Conservation (phyloP, 2,113 vertebrate genomes). For the Datnioides undecimradiatus region DNA sequence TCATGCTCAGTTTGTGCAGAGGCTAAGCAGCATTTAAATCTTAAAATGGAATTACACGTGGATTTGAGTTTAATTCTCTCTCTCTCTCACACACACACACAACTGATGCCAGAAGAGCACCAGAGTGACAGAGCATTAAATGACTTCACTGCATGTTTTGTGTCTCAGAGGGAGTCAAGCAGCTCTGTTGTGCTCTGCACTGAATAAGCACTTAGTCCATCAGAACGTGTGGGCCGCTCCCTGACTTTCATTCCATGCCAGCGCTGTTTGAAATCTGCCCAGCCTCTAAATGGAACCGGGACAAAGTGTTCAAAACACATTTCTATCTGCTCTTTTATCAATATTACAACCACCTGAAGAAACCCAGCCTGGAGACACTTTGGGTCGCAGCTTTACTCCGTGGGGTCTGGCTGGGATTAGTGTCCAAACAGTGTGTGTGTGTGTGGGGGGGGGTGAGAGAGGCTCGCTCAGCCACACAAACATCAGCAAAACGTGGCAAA, state of each 20-base stretch:
- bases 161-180: neutral
- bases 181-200: constrained; percentile 3
- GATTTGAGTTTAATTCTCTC: neutral
- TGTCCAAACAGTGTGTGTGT: neutral
- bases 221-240: neutral
- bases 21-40: neutral
- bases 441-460: too few species aligned
- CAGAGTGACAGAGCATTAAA: neutral
- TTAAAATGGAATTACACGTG: neutral
- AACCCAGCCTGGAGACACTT: constrained; percentile 12
- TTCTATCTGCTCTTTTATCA: constrained; percentile 21
- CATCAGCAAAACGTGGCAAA: constrained; percentile 19
- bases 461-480: constrained; percentile 5
- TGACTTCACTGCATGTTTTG: constrained; percentile 2
- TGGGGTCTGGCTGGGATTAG: constrained; percentile 6
- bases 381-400: neutral
- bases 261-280: constrained; percentile 14
- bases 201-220: neutral
- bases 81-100: neutral
- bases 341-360: constrained; percentile 24
- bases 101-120: neutral
- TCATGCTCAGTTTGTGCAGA: neutral
- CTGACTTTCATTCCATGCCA: constrained; percentile 22
- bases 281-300: constrained; percentile 22
- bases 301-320: constrained; percentile 8